Conservation (phyloP, 1,140 invertebrate species). For the Bemisia tabaci region DNA sequence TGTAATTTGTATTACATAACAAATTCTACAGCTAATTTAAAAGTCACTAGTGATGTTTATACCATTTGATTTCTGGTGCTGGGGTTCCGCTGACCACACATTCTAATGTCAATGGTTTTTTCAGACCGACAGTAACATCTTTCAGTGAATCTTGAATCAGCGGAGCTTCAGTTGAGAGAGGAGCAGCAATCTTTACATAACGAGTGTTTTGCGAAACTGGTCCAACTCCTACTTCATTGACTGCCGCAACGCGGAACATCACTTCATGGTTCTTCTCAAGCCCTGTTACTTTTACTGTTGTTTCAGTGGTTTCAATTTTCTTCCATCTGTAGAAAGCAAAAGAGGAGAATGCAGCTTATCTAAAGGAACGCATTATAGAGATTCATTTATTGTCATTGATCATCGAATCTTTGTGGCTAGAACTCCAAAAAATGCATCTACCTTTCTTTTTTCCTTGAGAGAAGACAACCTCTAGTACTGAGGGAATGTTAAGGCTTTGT, state of each 20-base stretch:
- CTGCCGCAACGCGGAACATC: slow-evolving; percentile 57
- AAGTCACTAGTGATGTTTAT: slow-evolving; percentile 24
- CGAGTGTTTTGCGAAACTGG: slow-evolving; percentile 41
- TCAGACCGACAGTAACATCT: slow-evolving; percentile 39
- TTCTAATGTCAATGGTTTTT: slow-evolving; percentile 47
- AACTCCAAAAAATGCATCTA: too few species aligned
- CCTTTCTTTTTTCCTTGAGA: not conserved
- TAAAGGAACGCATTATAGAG: not conserved
- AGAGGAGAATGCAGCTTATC: not conserved
- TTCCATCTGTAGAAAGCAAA: slow-evolving; percentile 40
- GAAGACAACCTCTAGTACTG: not conserved
- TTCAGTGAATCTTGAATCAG: slow-evolving; percentile 45
- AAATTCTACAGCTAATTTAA: too few species aligned
- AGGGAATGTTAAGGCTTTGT: not conserved
- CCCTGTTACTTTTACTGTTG: slow-evolving; percentile 45
- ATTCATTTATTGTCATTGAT: too few species aligned
- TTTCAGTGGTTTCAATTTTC: slow-evolving; percentile 44
- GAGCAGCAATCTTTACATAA: slow-evolving; percentile 39
- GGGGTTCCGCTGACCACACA: slow-evolving; percentile 71
- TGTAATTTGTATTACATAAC: too few species aligned
- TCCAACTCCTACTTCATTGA: slow-evolving; percentile 56
- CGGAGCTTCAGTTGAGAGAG: slow-evolving; percentile 38
- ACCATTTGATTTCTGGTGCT: slow-evolving; percentile 71
- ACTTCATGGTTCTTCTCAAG: slow-evolving; percentile 56
- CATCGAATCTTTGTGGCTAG: too few species aligned